Percentiles rank a stretch among this genome's conserved stretches.
phyloP scores from a whole-genome alignment of 2,888 invertebrate genomes.

The Terebella lapidaria region DNA sequence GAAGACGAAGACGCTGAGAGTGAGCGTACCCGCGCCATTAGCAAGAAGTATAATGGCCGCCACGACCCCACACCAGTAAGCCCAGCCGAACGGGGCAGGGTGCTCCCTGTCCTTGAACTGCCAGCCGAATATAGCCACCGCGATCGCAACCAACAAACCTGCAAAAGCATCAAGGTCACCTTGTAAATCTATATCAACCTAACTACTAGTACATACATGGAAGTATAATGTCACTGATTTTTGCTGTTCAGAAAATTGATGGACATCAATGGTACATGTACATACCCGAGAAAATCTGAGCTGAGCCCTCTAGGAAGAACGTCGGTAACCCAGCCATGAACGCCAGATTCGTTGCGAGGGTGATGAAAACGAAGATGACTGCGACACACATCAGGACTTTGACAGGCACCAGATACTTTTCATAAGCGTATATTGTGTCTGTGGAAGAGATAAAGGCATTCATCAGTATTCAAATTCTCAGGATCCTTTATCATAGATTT shows the following conservation, averaged over 20 bases:
- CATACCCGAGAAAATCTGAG: background rate
- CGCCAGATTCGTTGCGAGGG: background rate
- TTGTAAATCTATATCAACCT: background rate
- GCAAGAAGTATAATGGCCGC: background rate
- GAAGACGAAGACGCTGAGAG: background rate
- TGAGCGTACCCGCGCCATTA: background rate
- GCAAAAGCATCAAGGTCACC: background rate
- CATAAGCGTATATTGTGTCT: background rate
- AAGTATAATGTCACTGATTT: too few species aligned
- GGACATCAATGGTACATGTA: background rate
- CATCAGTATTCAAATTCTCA: too few species aligned
- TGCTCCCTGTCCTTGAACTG: background rate
- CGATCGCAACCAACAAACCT: background rate
- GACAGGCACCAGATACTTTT: slow-evolving; percentile 1
- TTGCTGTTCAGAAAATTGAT: too few species aligned
- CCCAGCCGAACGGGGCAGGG: background rate
- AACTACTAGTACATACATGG: too few species aligned
- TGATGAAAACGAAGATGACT: background rate
- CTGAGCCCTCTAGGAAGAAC: background rate
- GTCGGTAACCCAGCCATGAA: slow-evolving; percentile 1
- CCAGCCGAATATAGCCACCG: background rate
- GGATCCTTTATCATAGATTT: too few species aligned
- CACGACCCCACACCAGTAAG: background rate
- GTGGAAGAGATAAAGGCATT: too few species aligned
- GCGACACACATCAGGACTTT: slow-evolving; percentile 1